Conservation (phyloP, 2,888 invertebrate species). For the Lysandra bellargus region DNA sequence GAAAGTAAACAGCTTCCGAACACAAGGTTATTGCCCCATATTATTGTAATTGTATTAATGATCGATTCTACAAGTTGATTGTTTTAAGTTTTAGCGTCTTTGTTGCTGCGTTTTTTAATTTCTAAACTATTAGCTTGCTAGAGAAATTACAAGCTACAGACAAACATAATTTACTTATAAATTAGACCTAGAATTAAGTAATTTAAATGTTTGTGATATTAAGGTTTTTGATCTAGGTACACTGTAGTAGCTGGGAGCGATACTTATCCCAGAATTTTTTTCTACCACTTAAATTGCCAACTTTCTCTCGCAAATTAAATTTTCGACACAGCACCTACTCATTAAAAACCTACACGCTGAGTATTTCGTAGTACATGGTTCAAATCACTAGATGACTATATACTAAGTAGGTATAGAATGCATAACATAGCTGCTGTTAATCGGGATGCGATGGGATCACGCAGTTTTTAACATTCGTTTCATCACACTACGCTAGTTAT, state of each 20-base stretch:
- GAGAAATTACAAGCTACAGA: background rate
- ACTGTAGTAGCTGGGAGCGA: background rate
- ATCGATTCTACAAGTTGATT: background rate
- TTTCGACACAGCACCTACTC: background rate
- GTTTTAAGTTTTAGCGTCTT: background rate
- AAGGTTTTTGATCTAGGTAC: background rate
- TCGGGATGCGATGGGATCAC: background rate
- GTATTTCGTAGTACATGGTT: background rate
- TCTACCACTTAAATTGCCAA: background rate
- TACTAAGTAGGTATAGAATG: too few relatives aligned
- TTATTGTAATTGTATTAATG: constrained; percentile 9
- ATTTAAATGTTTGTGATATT: background rate
- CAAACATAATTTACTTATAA: background rate
- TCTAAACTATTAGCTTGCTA: background rate
- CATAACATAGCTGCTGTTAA: background rate
- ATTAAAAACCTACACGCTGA: background rate
- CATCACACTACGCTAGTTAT: too few relatives aligned
- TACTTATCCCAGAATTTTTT: background rate
- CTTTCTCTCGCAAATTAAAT: background rate
- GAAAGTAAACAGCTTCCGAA: constrained; percentile 25
- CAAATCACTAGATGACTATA: background rate
- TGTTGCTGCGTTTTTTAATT: background rate
- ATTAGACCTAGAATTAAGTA: background rate
- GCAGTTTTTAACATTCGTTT: too few relatives aligned
- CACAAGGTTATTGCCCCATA: constrained; percentile 23